Conservation (phyloP, 1,140 invertebrate species). For the Drosophila seguyi region DNA sequence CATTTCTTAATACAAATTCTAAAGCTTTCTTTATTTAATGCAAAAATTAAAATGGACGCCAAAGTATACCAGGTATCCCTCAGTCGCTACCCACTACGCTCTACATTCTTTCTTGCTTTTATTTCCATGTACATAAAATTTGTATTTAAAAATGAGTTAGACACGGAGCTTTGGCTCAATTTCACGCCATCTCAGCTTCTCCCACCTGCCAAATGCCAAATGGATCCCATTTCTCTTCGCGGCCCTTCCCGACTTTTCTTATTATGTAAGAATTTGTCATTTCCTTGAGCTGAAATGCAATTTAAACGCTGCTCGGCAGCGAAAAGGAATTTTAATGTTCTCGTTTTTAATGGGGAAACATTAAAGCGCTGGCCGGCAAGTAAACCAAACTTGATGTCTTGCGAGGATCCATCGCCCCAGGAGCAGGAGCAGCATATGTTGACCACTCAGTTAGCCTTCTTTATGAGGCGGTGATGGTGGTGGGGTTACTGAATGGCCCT, state of each 20-base stretch:
- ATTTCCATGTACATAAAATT: conserved; percentile 74
- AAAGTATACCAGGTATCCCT: neutral
- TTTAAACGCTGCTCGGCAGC: conserved; percentile 50
- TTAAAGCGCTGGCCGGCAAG: conserved; percentile 39
- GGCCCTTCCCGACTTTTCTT: conserved; percentile 46
- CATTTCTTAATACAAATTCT: neutral
- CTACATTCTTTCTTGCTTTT: conserved; percentile 46
- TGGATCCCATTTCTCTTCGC: conserved; percentile 70
- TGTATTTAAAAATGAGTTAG: conserved; percentile 83
- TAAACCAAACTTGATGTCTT: conserved; percentile 37
- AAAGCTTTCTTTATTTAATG: neutral
- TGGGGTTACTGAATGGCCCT: neutral
- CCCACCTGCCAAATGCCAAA: conserved; percentile 63
- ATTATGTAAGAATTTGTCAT: conserved; percentile 80
- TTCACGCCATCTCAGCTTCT: conserved; percentile 71
- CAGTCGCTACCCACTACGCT: neutral
- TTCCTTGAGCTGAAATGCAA: conserved; percentile 73
- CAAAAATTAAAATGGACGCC: too few relatives aligned
- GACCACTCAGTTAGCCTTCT: conserved; percentile 33
- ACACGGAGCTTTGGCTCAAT: conserved; percentile 64
- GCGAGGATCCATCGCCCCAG: neutral
- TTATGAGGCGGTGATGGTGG: neutral
- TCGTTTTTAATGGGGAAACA: conserved; percentile 58
- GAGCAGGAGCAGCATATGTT: conserved; percentile 38
- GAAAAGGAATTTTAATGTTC: conserved; percentile 72